Percentiles rank a stretch among this genome's conserved stretches.
Conservation (phyloP, 2,888 invertebrate species). For the Spatulosminthurus flaviceps region DNA sequence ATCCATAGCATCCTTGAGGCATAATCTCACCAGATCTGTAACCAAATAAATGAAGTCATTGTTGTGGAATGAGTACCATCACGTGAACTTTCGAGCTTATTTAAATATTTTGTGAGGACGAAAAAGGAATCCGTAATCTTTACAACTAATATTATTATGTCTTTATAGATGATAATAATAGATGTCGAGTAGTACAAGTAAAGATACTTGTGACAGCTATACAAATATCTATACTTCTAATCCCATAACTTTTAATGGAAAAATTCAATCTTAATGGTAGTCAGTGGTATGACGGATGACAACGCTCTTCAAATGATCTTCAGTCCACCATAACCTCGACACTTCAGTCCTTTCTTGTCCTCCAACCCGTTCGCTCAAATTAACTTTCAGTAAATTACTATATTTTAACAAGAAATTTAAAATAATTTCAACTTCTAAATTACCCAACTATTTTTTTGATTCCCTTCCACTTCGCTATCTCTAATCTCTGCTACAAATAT, state of each 20-base stretch:
- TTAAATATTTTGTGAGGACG: not conserved
- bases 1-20: too few species aligned
- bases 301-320: constrained; percentile 12
- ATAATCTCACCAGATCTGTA: too few species aligned
- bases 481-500: too few species aligned
- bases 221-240: not conserved
- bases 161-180: not conserved
- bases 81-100: not conserved
- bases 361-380: not conserved
- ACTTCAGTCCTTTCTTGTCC: not conserved
- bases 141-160: not conserved
- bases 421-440: too few species aligned
- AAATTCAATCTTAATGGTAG: not conserved
- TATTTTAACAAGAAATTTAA: too few species aligned
- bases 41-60: too few species aligned
- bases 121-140: not conserved
- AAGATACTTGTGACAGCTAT: not conserved
- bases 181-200: not conserved
- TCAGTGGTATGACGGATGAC: not conserved
- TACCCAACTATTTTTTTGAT: too few species aligned
- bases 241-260: not conserved
- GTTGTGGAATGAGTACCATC: not conserved
- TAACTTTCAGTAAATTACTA: too few species aligned
- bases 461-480: too few species aligned
- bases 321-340: not conserved